phyloP scores from a whole-genome alignment of 2,797 vertebrate species.

The Muraenolepis orangiensis region DNA sequence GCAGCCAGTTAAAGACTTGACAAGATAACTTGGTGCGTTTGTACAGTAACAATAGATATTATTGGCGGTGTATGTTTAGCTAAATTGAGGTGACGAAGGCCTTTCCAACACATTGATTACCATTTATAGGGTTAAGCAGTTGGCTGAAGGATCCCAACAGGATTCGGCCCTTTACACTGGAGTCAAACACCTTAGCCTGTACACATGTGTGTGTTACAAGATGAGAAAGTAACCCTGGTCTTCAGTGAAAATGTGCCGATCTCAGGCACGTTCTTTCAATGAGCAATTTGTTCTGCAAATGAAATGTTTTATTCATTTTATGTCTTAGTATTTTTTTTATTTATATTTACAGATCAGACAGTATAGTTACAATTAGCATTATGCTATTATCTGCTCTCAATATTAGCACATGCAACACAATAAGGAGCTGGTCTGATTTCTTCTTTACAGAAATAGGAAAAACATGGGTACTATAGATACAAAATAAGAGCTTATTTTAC shows the following conservation, averaged over 20 bases:
- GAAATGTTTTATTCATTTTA: neutral
- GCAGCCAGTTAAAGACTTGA: conserved; percentile 18
- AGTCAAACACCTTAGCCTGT: neutral
- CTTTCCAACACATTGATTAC: neutral
- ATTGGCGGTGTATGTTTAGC: too few species aligned
- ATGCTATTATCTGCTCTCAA: conserved; percentile 4
- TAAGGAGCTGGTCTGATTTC: neutral
- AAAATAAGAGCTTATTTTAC: conserved; percentile 2
- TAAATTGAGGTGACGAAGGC: too few species aligned
- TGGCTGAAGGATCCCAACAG: too few species aligned
- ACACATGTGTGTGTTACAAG: neutral
- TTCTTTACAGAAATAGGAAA: conserved; percentile 13
- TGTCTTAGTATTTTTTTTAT: neutral
- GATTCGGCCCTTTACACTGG: neutral
- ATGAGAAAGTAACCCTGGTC: neutral
- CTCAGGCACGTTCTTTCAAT: neutral
- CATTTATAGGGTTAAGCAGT: neutral
- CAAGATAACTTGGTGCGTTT: conserved; percentile 28
- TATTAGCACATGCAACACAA: conserved; percentile 15
- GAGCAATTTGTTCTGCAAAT: neutral
- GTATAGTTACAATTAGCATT: conserved; percentile 15
- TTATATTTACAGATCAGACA: neutral
- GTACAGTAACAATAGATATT: neutral
- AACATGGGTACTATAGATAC: conserved; percentile 9
- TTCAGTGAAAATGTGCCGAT: neutral